Base-by-base conservation (phyloP, 2,113 vertebrate genomes). In the Sorex fumeus region DNA sequence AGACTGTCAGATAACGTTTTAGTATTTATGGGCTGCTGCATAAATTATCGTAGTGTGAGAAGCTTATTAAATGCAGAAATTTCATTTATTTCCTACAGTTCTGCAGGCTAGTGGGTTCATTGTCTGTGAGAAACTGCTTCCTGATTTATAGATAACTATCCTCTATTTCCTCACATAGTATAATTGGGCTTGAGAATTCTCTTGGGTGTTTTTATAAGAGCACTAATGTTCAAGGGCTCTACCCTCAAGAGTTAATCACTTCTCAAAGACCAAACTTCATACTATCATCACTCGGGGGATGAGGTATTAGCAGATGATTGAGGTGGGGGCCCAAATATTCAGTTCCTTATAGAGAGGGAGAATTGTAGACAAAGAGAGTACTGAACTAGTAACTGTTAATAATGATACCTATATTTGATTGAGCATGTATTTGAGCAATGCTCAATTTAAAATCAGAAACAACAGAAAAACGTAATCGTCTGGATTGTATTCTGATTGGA, bases 371-470 rank as follows among this genome's bases (percentile, higher is more conserved):
- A 30, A 18, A 64, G 23, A 50, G 23, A 66, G 30, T 19, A 40
- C 16, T 45, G 15, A 87, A 30, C 23, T 40, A 8, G 57, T 21
- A 16, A 60, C 57, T 60, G 57, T 60, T 60, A 60, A 60, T 60
- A 60, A 60, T 60, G 18, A 21, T 11, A 71, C 7, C 23, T 76
- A 23, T n/a, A 34, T 66, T 69, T 67, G 16, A 47, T 15, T 80
- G 66, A 57, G 30, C 50, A 84, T 76, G 71, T 67, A 40, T 50
- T 11, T 45, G 27, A 84, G 21, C 60, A 45, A 32, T 57, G 21
- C 66, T 93, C 75, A 53, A 18, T 74, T 95, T 77, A 85, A 88
- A 50, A 79, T 81, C 43, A 84, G 50, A 71, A 77, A 16, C 74
- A 84, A 67, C 30, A 60, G 27, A 23, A 80, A 90, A 82, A 45